These are phyloP conservation scores for Brachirus orientalis DNA, from an alignment of 2,113 vertebrate species.

Conservation along the genomic window DNA sequence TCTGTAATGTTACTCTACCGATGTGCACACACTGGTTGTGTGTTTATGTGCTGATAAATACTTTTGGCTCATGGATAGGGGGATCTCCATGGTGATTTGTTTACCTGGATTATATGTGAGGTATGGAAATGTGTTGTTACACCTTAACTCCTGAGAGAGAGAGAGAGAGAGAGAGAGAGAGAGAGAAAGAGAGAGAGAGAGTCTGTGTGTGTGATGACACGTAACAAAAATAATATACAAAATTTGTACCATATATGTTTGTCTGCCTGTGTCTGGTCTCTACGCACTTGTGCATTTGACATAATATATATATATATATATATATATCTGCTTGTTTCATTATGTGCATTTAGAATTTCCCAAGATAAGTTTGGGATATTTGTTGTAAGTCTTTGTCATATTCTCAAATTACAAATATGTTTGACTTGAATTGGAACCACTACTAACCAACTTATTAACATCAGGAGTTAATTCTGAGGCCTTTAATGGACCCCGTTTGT, in stretches of 20 bases:
- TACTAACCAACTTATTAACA: too few species aligned
- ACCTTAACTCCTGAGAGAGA: slow-evolving; percentile 60
- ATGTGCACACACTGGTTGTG: slow-evolving; percentile 11
- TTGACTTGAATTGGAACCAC: too few species aligned
- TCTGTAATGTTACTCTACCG: slow-evolving; percentile 64
- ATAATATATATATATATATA: too few species aligned
- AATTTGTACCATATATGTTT: neutral
- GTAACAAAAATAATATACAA: slow-evolving; percentile 3
- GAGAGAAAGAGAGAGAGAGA: slow-evolving; percentile 21
- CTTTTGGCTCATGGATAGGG: slow-evolving; percentile 54
- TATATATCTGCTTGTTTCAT: too few species aligned
- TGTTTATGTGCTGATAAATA: slow-evolving; percentile 58
- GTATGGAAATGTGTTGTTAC: slow-evolving; percentile 81
- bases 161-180: slow-evolving; percentile 1
- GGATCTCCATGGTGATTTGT: slow-evolving; percentile 80
- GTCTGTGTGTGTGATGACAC: slow-evolving; percentile 2
- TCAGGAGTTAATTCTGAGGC: too few species aligned
- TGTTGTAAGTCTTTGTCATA: too few species aligned
- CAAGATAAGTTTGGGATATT: too few species aligned
- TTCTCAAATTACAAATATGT: too few species aligned
- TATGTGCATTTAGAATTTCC: too few species aligned
- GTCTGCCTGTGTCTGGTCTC: neutral
- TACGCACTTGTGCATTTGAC: too few species aligned
- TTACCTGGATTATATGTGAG: slow-evolving; percentile 83
- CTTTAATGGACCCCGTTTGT: too few species aligned